These are phyloP conservation scores for Bubo bubo DNA, from an alignment of 2,113 vertebrate species.

Conservation along the genomic window DNA sequence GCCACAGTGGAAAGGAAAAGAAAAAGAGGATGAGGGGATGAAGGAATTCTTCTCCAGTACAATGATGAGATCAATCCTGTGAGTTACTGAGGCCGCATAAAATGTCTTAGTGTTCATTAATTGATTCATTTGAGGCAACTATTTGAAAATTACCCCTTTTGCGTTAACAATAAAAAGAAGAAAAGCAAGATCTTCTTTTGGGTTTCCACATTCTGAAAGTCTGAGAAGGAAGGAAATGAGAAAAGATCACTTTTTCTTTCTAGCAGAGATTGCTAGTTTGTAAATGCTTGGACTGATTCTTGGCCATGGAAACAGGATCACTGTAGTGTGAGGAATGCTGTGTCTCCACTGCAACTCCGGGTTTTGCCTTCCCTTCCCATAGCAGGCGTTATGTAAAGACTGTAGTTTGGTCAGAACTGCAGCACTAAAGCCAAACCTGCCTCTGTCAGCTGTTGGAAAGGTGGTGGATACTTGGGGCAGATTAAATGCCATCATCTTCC, in stretches of 20 bases:
- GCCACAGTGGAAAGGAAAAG: not conserved
- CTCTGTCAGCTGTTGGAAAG: not conserved
- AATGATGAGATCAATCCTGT: not conserved
- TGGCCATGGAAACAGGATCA: not conserved
- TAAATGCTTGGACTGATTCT: not conserved
- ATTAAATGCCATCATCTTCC: not conserved
- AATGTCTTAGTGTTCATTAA: not conserved
- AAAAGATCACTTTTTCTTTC: not conserved
- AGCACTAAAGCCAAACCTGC: not conserved
- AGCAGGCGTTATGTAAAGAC: not conserved
- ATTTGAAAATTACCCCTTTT: not conserved
- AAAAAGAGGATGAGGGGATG: not conserved
- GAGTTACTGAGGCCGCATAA: not conserved
- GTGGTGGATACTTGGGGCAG: not conserved
- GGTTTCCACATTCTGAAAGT: not conserved
- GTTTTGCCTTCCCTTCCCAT: not conserved
- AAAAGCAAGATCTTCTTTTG: too few relatives aligned
- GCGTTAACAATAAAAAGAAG: not conserved
- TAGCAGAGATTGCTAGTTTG: not conserved
- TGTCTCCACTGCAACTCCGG: not conserved
- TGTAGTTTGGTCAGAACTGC: not conserved
- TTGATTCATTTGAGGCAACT: not conserved
- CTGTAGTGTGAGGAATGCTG: too few relatives aligned
- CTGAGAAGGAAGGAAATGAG: not conserved
- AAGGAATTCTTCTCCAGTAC: not conserved